A percentile compares a stretch with the other conserved stretches of the same genome.
Conservation (phyloP, 2,797 vertebrate genomes). For the Sebastes reedi region DNA sequence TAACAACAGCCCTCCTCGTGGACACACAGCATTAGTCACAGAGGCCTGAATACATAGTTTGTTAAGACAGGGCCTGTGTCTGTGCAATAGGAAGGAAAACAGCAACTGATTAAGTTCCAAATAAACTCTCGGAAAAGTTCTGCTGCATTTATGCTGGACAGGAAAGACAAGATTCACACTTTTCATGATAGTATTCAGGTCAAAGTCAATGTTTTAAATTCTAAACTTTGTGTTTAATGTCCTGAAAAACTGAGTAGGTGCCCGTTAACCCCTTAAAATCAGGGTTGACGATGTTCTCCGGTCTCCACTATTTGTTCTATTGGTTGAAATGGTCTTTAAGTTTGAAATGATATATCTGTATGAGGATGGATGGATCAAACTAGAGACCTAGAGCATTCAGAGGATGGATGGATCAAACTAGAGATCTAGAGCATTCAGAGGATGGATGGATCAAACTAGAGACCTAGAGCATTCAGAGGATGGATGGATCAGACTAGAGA, state of each 20-base stretch:
- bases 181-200: not conserved
- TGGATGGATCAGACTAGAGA: no score
- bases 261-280: no score
- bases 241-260: not conserved
- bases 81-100: not conserved
- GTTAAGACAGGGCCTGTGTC: not conserved
- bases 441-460: no score
- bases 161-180: not conserved
- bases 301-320: no score
- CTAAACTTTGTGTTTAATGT: not conserved
- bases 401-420: no score
- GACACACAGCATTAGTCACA: conserved; percentile 25
- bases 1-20: not conserved
- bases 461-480: no score
- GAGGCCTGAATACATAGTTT: conserved; percentile 6
- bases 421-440: no score
- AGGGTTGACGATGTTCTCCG: no score
- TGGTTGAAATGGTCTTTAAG: no score
- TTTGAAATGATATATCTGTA: no score
- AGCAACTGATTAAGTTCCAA: not conserved
- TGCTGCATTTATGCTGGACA: not conserved
- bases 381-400: no score
- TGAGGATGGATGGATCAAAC: no score
- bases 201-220: not conserved
- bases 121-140: not conserved